Evolutionary conservation across 2,113 vertebrate genomes (phyloP), one percentile per base, ranked within the genome.

Genomic region (Lampris megalopsis): DNA sequence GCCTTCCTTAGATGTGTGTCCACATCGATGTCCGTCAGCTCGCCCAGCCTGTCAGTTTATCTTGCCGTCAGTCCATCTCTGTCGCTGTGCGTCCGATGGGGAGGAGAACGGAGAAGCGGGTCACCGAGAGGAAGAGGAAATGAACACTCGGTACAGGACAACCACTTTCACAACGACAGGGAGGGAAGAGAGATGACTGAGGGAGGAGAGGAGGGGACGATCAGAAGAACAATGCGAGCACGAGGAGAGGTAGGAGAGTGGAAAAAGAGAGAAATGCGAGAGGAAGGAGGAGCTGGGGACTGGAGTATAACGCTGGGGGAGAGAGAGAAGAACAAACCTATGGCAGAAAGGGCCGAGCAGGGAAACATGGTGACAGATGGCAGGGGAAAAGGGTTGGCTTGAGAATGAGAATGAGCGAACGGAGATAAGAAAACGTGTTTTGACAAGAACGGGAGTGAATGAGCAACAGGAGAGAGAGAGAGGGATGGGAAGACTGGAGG

Each of bases 91-190:
- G 4, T 45, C 50, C 41, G 57, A 43, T 43, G 57, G 47, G 35
- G 66, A 38, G 54, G 35, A 0, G 73, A 24, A 11, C 38, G 0
- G 53, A 0, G 0, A 67, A 35, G 7, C 13, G 38, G 41, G 68
- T 77, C 73, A 79, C 9, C 24, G 1, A 53, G 54, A 52, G 7
- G 4, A 61, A 10, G 9, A 49, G 48, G 45, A 74, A 69, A 48
- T 3, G 71, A 24, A 24, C 24, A 24, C 24, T 24, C 24, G 24
- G 24, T 24, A 24, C 24, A 24, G 24, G 24, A 24, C 24, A 24
- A 24, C 24, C 24, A 54, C 63, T 56, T 43, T 13, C 8, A 41
- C 43, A 50, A 56, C 6, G 37, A 50, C 13, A 35, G 59, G 59
- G 9, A 56, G 43, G 2, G 8, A 63, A 24, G 24, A 24, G 24